Evolutionary conservation across 2,888 invertebrate genomes (phyloP), one percentile per base, ranked within the genome.

Genomic region (Caradrina clavipalpis): DNA sequence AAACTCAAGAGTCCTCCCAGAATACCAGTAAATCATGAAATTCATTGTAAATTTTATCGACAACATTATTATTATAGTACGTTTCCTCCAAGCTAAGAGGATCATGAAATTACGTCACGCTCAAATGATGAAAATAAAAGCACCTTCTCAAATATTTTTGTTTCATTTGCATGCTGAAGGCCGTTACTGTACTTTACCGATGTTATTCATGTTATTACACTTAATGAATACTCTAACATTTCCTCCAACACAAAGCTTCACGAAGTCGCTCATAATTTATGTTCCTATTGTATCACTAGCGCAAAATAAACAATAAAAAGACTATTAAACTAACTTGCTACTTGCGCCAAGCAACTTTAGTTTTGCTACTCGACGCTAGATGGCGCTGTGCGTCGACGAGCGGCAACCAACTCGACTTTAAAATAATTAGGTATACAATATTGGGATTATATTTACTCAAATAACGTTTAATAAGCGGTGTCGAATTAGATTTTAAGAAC

Each of bases 321-420:
- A 58, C 54, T 54, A 60, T 50, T 62, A 54, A 45, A 62, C 42
- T 10, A 35, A 26, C 57, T 79, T 61, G 47, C 21, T 26, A 10
- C 26, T 26, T 47, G 42, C 19, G 22, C 26, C 0, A 55, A 53
- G 58, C 10, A 66, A 60, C 22, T 61, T 69, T 81, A 69, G 82
- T 78, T 59, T 42, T 21, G 68, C 81, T 82, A 84, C 51, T 84
- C 73, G 59, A 26, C 68, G 53, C 58, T 19, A 80, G 84, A 82
- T 84, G 84, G 86, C 86, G 82, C 65, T 82, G 56, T 7, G 39
- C 42, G 81, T 54, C 57, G 1, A 13, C 45, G n/a, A 73, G 17
- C 21, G 13, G 26, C 63, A 22, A 1, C 6, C 22, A 22, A 17
- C 7, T 6, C 15, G 1, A 49, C 42, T 42, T 56, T 19, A 17